phyloP scores from a whole-genome alignment of 2,113 vertebrate genomes.

The Menura novaehollandiae region DNA sequence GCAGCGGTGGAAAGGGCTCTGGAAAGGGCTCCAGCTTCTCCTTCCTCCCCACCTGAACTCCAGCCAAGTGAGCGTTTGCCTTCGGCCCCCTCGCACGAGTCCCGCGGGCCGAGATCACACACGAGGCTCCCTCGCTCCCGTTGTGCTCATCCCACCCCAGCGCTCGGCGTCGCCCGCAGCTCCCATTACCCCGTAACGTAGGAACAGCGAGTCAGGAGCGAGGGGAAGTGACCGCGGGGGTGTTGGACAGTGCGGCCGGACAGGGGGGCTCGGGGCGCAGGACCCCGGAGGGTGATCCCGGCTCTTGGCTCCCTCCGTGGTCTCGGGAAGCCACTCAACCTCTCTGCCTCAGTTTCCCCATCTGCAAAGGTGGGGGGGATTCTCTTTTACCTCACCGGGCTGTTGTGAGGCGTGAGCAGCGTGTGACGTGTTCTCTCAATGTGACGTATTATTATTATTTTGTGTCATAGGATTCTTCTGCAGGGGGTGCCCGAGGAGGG shows the following conservation, averaged over 20 bases:
- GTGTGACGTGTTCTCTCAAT: background rate
- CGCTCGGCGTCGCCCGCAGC: background rate
- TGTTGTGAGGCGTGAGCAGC: background rate
- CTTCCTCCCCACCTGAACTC: background rate
- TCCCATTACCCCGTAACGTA: background rate
- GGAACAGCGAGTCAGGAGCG: background rate
- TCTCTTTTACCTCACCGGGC: background rate
- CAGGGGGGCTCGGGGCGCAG: background rate
- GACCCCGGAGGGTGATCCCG: background rate
- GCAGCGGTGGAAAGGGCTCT: background rate
- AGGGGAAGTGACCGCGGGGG: fast-evolving
- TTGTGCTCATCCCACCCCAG: background rate
- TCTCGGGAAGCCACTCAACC: background rate
- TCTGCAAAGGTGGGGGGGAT: background rate
- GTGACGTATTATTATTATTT: background rate
- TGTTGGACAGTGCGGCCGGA: background rate
- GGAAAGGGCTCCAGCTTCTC: background rate
- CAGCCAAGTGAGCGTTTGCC: background rate
- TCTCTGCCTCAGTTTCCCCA: conserved; percentile 29
- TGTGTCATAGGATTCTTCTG: background rate
- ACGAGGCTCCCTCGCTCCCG: background rate
- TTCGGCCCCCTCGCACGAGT: fast-evolving
- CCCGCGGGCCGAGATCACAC: background rate
- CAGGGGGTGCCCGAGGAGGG: background rate
- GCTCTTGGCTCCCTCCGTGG: background rate